Percentiles rank a stretch among this genome's conserved stretches.
Conservation (phyloP, 1,140 invertebrate genomes). For the Nylanderia fulva region DNA sequence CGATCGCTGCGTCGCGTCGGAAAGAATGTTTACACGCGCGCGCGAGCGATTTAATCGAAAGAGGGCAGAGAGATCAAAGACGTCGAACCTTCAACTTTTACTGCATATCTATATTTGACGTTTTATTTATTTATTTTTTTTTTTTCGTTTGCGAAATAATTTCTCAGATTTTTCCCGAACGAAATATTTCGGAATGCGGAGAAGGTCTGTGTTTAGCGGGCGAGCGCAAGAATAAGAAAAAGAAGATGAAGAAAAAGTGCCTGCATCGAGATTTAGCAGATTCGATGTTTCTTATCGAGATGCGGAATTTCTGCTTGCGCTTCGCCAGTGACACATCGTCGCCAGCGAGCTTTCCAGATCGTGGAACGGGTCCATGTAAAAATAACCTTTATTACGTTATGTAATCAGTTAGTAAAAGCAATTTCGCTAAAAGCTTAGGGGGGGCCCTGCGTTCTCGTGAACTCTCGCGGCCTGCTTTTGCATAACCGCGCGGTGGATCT, state of each 20-base stretch:
- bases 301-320: background rate
- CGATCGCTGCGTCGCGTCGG: background rate
- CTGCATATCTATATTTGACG: background rate
- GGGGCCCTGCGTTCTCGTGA: constrained; percentile 16
- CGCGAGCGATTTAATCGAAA: background rate
- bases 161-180: background rate
- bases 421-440: constrained; percentile 74
- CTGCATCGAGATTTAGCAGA: constrained; percentile 3
- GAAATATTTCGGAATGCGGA: background rate
- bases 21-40: no score
- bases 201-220: background rate
- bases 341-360: constrained; percentile 60
- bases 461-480: constrained; percentile 66
- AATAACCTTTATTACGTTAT: constrained; percentile 74
- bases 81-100: background rate
- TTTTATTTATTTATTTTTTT: background rate
- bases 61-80: background rate
- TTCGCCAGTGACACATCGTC: constrained; percentile 62
- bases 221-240: no score
- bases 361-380: constrained; percentile 58
- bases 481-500: constrained; percentile 65
- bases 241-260: background rate
- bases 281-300: constrained; percentile 16
- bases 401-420: constrained; percentile 77
- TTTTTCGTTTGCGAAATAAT: background rate